phyloP scores from a whole-genome alignment of 64 coral and sea anemone genomes.

The Porites australiensis region DNA sequence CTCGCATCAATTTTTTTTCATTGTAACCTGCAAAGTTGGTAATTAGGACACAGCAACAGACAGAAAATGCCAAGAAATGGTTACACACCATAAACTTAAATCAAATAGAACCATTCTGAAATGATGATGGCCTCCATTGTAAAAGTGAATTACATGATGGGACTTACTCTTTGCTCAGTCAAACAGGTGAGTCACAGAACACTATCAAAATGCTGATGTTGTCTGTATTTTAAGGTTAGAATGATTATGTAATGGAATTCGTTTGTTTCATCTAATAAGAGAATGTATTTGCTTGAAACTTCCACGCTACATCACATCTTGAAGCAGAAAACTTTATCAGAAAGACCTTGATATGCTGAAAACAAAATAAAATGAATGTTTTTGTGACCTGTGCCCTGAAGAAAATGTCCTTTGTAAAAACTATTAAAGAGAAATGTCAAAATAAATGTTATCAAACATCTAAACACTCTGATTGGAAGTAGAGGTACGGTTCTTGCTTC shows the following conservation, averaged over 20 bases:
- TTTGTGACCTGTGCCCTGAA: too few species aligned
- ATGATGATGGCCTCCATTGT: slow-evolving; percentile 6
- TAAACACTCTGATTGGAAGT: too few species aligned
- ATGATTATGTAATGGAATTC: neutral
- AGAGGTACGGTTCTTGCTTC: too few species aligned
- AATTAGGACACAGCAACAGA: neutral
- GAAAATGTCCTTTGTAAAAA: too few species aligned
- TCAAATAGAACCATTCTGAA: too few species aligned
- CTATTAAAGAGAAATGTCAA: too few species aligned
- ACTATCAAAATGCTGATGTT: too few species aligned
- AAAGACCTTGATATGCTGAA: too few species aligned
- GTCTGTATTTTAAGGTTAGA: too few species aligned
- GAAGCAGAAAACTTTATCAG: neutral
- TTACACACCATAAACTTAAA: too few species aligned
- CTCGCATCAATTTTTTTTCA: neutral
- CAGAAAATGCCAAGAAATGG: neutral
- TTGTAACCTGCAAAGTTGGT: neutral
- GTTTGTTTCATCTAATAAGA: slow-evolving; percentile 1
- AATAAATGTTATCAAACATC: too few species aligned
- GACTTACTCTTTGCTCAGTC: slow-evolving; percentile 7
- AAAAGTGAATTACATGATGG: neutral
- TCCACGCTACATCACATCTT: slow-evolving; percentile 3
- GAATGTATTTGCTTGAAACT: slow-evolving; percentile 8
- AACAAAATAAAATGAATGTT: too few species aligned
- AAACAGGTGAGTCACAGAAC: neutral